These are phyloP conservation scores for Lampris incognitus DNA, from an alignment of 2,113 vertebrate genomes.

Conservation along the genomic window DNA sequence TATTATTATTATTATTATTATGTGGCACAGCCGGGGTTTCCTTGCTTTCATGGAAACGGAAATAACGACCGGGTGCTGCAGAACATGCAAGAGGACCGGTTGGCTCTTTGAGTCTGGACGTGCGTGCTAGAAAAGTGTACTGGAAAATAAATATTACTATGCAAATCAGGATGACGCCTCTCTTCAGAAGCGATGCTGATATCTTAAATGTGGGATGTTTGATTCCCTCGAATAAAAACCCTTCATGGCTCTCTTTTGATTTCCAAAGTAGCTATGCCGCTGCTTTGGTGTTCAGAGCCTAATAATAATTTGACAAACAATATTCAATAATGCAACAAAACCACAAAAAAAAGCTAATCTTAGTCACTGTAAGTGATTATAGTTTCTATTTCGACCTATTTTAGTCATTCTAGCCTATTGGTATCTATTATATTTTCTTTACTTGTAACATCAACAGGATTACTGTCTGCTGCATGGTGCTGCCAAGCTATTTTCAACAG, in stretches of 20 bases:
- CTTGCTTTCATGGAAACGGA: constrained; percentile 62
- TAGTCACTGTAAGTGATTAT: constrained; percentile 52
- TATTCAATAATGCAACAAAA: constrained; percentile 48
- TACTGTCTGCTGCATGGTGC: constrained; percentile 55
- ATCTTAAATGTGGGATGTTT: too few species aligned
- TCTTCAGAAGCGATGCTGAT: too few species aligned
- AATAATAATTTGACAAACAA: constrained; percentile 35
- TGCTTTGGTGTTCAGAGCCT: not conserved
- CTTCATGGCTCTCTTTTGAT: not conserved
- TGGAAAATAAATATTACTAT: too few species aligned
- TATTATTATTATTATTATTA: constrained; percentile 48
- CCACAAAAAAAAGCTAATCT: constrained; percentile 40
- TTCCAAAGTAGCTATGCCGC: not conserved
- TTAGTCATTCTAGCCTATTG: constrained; percentile 9
- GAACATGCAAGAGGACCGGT: constrained; percentile 38
- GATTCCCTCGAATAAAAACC: too few species aligned
- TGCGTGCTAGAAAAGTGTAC: too few species aligned
- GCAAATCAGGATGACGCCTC: too few species aligned
- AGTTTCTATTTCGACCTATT: constrained; percentile 40
- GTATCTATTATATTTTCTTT: constrained; percentile 30
- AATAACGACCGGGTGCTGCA: constrained; percentile 62
- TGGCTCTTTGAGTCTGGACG: constrained; percentile 30
- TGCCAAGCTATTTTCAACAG: constrained; percentile 47
- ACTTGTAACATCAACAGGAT: constrained; percentile 44
- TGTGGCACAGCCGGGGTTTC: constrained; percentile 51